Evolutionary conservation across 1,140 invertebrate species (phyloP).

Genomic region (Pseudomyrmex cubaensis): DNA sequence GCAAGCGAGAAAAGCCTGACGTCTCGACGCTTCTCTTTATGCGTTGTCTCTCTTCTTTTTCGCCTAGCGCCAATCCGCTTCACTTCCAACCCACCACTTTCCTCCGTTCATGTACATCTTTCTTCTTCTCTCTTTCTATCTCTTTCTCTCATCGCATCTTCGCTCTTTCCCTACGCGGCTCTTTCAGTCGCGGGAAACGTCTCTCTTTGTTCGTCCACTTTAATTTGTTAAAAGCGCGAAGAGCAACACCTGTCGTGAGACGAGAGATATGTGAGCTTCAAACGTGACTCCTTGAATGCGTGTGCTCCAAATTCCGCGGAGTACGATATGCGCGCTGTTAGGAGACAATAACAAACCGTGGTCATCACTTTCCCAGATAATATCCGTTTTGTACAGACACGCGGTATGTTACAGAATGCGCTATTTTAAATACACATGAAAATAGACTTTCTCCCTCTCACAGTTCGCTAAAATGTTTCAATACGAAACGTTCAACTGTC

Average conservation of each 20-base stretch:
- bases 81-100: background rate
- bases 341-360: slow-evolving; percentile 6
- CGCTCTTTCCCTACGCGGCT: slow-evolving; percentile 44
- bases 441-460: background rate
- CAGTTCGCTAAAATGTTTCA: background rate
- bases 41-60: slow-evolving; percentile 52
- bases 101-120: slow-evolving; percentile 2
- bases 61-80: slow-evolving; percentile 32
- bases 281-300: slow-evolving; percentile 39
- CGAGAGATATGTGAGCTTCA: slow-evolving; percentile 37
- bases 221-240: slow-evolving; percentile 82
- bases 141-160: slow-evolving; percentile 41
- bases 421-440: slow-evolving; percentile 16
- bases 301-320: slow-evolving; percentile 24
- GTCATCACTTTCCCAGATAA: slow-evolving; percentile 29
- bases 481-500: slow-evolving; percentile 15
- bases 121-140: slow-evolving; percentile 38
- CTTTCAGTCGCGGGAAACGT: slow-evolving; percentile 58
- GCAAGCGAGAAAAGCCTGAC: slow-evolving; percentile 50
- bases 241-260: slow-evolving; percentile 38
- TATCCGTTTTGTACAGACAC: background rate
- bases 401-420: background rate
- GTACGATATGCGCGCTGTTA: background rate
- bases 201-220: slow-evolving; percentile 71
- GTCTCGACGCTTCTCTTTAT: slow-evolving; percentile 66